Percentiles rank a stretch among this genome's conserved stretches.
These are phyloP conservation scores for Drosophila setifemur DNA, from an alignment of 1,140 invertebrate genomes.

Conservation along the genomic window DNA sequence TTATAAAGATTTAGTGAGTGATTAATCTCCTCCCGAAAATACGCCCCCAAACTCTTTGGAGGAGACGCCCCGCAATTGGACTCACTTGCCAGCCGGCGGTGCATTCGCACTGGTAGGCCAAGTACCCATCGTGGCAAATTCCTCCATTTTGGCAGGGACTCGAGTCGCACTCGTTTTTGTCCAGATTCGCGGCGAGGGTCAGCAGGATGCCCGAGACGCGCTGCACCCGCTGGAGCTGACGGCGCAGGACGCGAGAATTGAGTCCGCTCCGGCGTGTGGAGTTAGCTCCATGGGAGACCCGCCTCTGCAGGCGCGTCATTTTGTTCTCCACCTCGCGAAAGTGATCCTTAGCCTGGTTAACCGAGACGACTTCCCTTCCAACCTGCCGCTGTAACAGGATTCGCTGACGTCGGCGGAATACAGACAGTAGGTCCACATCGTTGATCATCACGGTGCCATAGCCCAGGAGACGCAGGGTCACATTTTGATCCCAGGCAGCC, in stretches of 20 bases:
- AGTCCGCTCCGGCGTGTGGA: slow-evolving; percentile 7
- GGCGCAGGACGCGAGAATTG: slow-evolving; percentile 26
- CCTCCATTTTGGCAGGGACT: slow-evolving; percentile 93
- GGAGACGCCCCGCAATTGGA: slow-evolving; percentile 37
- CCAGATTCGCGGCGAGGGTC: slow-evolving; percentile 13
- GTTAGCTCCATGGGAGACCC: slow-evolving; percentile 28
- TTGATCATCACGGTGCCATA: slow-evolving; percentile 56
- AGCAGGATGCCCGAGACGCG: slow-evolving; percentile 3
- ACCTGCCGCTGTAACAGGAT: slow-evolving; percentile 1
- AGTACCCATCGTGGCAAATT: slow-evolving; percentile 89
- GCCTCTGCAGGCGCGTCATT: slow-evolving; percentile 11
- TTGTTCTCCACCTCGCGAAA: slow-evolving; percentile 39
- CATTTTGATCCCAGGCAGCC: slow-evolving; percentile 51
- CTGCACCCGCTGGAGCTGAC: slow-evolving; percentile 34
- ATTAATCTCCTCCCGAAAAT: not conserved
- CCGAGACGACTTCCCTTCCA: slow-evolving; percentile 25
- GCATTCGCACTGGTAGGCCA: slow-evolving; percentile 90
- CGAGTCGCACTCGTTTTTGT: slow-evolving; percentile 86
- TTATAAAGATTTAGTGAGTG: too few relatives aligned
- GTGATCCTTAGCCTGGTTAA: slow-evolving; percentile 39
- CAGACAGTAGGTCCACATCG: slow-evolving; percentile 45
- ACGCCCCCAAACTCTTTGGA: slow-evolving; percentile 44
- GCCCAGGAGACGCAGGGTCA: slow-evolving; percentile 63
- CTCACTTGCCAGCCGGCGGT: slow-evolving; percentile 89
- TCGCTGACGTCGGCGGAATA: slow-evolving; percentile 27